Percentiles rank a stretch among this genome's conserved stretches.
Evolutionary conservation across 2,113 vertebrate genomes (phyloP).

Genomic region (Mystacornis crossleyi): DNA sequence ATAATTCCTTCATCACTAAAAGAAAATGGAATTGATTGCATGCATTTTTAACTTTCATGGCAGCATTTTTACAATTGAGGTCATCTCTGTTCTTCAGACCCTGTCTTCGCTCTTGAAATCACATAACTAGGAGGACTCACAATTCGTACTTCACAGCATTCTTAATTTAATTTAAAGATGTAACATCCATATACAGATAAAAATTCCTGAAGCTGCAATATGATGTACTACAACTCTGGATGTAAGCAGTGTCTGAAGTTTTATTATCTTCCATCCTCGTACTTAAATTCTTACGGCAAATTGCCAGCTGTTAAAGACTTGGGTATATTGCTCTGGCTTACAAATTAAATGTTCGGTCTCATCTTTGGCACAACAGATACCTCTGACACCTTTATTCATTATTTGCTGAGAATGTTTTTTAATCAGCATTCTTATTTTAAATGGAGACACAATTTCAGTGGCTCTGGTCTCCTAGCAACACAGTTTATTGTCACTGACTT

Average conservation of each 20-base stretch:
- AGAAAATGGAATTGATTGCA: not conserved
- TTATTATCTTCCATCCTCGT: not conserved
- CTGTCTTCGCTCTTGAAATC: not conserved
- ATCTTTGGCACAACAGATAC: not conserved
- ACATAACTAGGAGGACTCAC: not conserved
- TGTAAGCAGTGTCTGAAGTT: not conserved
- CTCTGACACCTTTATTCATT: not conserved
- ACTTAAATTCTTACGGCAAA: not conserved
- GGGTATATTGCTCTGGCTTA: not conserved
- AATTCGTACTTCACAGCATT: not conserved
- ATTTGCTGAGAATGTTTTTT: not conserved
- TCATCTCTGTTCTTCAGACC: not conserved
- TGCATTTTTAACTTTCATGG: not conserved
- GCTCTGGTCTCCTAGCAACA: constrained; percentile 35
- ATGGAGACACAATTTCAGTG: not conserved
- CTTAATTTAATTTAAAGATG: not conserved
- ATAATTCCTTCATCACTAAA: not conserved
- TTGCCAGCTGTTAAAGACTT: not conserved
- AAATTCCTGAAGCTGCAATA: not conserved
- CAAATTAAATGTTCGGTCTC: not conserved
- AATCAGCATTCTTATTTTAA: constrained; percentile 16
- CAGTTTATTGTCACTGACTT: not conserved
- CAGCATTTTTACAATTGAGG: not conserved
- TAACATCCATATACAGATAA: not conserved
- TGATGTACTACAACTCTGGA: not conserved